phyloP scores from a whole-genome alignment of 2,888 invertebrate species.

The Ellobium chinense region DNA sequence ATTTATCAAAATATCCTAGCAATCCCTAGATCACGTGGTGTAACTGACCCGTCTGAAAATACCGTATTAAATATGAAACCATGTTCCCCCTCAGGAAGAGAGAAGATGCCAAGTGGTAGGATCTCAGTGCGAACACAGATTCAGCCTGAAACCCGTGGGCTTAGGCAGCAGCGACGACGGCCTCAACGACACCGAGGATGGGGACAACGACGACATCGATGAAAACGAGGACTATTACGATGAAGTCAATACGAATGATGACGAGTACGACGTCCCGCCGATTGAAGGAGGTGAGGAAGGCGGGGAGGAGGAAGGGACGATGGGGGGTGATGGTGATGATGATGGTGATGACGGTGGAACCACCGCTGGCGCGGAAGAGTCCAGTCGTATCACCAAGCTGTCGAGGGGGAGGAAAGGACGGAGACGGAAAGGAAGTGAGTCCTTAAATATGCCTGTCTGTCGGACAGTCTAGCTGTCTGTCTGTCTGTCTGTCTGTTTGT shows the following conservation, averaged over 20 bases:
- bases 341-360: not conserved
- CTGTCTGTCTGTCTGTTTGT: no score
- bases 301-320: not conserved
- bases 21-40: no score
- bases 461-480: not conserved
- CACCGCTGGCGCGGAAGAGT: no score
- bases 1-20: no score
- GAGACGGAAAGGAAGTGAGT: not conserved
- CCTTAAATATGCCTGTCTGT: not conserved
- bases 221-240: not conserved
- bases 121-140: slow-evolving; percentile 86
- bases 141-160: slow-evolving; percentile 33
- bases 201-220: not conserved
- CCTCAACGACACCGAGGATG: not conserved
- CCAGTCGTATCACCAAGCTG: no score
- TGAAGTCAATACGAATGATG: no score
- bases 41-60: no score
- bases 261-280: not conserved
- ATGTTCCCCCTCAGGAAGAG: slow-evolving; percentile 82
- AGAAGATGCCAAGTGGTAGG: slow-evolving; percentile 92
- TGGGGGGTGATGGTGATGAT: not conserved
- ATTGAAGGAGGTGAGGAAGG: not conserved
- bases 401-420: not conserved
- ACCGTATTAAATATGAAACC: no score
- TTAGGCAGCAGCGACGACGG: not conserved